phyloP scores from a whole-genome alignment of 2,797 vertebrate genomes.

The Brachyrhaphis roseni region DNA sequence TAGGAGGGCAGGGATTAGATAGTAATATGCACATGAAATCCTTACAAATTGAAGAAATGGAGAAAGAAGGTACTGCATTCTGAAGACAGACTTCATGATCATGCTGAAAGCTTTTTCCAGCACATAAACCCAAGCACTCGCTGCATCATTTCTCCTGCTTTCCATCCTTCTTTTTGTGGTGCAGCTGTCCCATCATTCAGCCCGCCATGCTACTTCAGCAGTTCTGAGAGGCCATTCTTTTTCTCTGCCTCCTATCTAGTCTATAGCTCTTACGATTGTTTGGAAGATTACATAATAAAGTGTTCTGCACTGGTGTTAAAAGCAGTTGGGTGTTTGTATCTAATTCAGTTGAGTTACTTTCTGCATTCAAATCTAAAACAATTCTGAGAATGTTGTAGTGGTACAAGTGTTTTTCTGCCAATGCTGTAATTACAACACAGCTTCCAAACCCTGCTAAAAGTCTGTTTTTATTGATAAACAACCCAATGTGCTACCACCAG shows the following conservation, averaged over 20 bases:
- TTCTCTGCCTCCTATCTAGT: constrained; percentile 35
- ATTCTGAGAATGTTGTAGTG: neutral
- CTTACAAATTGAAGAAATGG: constrained; percentile 7
- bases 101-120: constrained; percentile 33
- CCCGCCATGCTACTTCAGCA: constrained; percentile 45
- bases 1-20: constrained; percentile 25
- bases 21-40: constrained; percentile 25
- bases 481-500: constrained; percentile 25
- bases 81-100: constrained; percentile 34
- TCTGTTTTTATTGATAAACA: neutral
- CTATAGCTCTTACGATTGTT: constrained; percentile 34
- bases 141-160: constrained; percentile 29
- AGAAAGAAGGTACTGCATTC: neutral
- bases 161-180: constrained; percentile 30
- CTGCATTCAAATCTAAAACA: constrained; percentile 2
- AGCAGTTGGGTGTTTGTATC: constrained; percentile 39
- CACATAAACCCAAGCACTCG: constrained; percentile 23
- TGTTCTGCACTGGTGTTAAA: constrained; percentile 32
- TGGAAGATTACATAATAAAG: constrained; percentile 49
- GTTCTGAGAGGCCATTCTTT: constrained; percentile 40
- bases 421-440: neutral
- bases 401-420: neutral
- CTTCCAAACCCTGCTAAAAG: neutral
- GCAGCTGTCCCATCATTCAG: constrained; percentile 45
- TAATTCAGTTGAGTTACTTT: constrained; percentile 18